These are phyloP conservation scores for Neoaliturus tenellus DNA, from an alignment of 2,888 invertebrate genomes.

Conservation along the genomic window DNA sequence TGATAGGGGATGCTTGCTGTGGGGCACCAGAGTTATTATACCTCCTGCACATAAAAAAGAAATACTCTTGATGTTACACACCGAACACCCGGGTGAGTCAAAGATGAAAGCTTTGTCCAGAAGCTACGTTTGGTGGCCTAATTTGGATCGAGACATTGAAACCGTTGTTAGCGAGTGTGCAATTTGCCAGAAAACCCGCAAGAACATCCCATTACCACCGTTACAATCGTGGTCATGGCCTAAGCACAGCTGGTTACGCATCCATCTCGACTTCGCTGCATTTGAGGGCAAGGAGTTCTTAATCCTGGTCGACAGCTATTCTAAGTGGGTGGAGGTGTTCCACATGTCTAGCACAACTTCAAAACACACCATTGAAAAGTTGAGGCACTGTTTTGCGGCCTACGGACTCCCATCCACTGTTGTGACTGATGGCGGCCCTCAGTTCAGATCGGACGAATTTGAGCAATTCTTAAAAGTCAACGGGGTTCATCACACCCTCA, in stretches of 20 bases:
- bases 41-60: background rate
- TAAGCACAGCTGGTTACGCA: background rate
- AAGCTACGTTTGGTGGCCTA: constrained; percentile 39
- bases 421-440: constrained; percentile 63
- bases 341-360: constrained; percentile 59
- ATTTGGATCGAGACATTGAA: constrained; percentile 19
- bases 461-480: constrained; percentile 62
- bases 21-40: background rate
- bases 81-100: background rate
- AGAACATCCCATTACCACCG: background rate
- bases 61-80: background rate
- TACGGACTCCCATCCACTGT: constrained; percentile 62
- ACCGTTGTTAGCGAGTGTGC: background rate
- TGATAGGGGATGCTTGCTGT: background rate
- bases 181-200: background rate
- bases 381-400: constrained; percentile 61
- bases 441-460: constrained; percentile 63
- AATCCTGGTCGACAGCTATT: constrained; percentile 61
- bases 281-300: constrained; percentile 54
- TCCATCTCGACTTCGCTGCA: background rate
- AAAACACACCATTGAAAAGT: constrained; percentile 54
- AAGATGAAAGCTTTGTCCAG: background rate
- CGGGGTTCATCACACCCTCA: constrained; percentile 64
- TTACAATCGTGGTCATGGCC: background rate
- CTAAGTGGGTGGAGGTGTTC: constrained; percentile 63